A percentile compares a stretch with the other conserved stretches of the same genome.
Conservation (phyloP, 2,888 invertebrate genomes). For the Blastobasis adustella region DNA sequence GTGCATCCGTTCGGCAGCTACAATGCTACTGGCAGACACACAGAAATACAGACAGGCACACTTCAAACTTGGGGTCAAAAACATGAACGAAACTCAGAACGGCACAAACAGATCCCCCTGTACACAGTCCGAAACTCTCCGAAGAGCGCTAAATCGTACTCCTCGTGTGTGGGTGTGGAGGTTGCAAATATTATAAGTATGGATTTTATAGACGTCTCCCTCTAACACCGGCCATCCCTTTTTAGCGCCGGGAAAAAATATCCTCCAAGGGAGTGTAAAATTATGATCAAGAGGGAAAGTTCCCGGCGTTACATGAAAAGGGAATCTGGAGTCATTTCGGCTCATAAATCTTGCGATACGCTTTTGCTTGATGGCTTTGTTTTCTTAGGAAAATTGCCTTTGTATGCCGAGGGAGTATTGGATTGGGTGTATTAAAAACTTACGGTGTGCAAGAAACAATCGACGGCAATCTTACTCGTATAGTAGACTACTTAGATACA, state of each 20-base stretch:
- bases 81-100: too few relatives aligned
- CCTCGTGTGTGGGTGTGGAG: conserved; percentile 56
- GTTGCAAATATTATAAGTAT: conserved; percentile 75
- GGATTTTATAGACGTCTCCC: conserved; percentile 63
- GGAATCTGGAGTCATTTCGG: conserved; percentile 54
- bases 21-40: too few relatives aligned
- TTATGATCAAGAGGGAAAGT: conserved; percentile 48
- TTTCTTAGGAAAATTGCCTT: conserved; percentile 38
- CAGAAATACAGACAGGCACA: too few relatives aligned
- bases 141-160: conserved; percentile 62
- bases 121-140: conserved; percentile 58
- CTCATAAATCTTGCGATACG: conserved; percentile 57
- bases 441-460: too few relatives aligned
- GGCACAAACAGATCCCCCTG: conserved; percentile 29
- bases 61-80: too few relatives aligned
- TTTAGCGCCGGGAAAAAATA: conserved; percentile 57
- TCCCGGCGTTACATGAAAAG: conserved; percentile 57
- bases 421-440: too few relatives aligned
- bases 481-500: too few relatives aligned
- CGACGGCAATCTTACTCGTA: too few relatives aligned
- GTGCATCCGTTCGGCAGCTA: too few relatives aligned
- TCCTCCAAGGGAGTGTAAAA: conserved; percentile 63
- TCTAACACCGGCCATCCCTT: conserved; percentile 40
- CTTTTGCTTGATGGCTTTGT: conserved; percentile 39
- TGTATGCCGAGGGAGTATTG: conserved; percentile 12